phyloP scores from a whole-genome alignment of 2,888 invertebrate species.

The Cecidostiba fungosa region DNA sequence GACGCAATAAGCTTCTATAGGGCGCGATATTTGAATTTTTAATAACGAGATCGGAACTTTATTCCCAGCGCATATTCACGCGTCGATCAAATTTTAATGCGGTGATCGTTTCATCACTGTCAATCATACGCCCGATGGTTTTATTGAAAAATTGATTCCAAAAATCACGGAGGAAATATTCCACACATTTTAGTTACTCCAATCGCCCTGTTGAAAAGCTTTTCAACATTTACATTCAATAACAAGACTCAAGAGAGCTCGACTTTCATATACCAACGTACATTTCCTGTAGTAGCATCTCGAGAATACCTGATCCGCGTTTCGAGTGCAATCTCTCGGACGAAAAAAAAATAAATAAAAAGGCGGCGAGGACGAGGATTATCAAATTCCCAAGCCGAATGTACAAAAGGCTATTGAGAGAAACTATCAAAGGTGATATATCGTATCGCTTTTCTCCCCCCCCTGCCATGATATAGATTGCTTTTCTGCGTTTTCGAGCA shows the following conservation, averaged over 20 bases:
- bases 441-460: constrained; percentile 29
- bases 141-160: background rate
- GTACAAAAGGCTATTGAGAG: constrained; percentile 20
- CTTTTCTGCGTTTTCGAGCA: constrained; percentile 23
- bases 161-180: background rate
- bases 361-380: background rate
- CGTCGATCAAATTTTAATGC: background rate
- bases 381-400: constrained; percentile 19
- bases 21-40: background rate
- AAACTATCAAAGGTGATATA: constrained; percentile 34
- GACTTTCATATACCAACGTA: background rate
- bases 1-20: background rate
- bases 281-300: background rate
- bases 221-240: background rate
- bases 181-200: background rate
- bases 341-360: background rate
- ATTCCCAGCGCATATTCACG: background rate
- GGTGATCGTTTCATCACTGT: background rate
- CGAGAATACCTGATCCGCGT: background rate
- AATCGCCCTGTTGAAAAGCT: background rate
- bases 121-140: background rate
- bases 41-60: background rate
- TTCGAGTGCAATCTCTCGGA: background rate
- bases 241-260: background rate
- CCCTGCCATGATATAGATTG: background rate